A percentile compares a stretch with the other conserved stretches of the same genome.
phyloP scores from a whole-genome alignment of 2,797 vertebrate species.

The Myiotriccus ornatus region DNA sequence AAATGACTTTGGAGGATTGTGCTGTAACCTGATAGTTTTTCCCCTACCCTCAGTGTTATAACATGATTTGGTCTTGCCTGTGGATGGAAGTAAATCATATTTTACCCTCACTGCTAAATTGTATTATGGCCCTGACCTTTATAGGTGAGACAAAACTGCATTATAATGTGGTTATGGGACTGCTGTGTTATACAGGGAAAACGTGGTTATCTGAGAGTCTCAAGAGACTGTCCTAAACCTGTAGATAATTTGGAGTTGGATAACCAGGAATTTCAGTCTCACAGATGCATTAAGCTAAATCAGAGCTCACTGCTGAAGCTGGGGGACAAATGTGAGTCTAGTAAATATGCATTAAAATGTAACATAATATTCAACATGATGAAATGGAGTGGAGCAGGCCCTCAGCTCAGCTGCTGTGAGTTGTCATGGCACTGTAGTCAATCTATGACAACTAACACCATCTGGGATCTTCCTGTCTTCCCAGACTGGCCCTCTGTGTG shows the following conservation, averaged over 20 bases:
- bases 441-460: slow-evolving; percentile 19
- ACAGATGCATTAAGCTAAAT: background rate
- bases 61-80: slow-evolving; percentile 64
- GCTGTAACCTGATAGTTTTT: slow-evolving; percentile 68
- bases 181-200: slow-evolving; percentile 53
- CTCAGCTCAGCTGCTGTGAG: slow-evolving; percentile 31
- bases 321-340: background rate
- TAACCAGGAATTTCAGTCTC: slow-evolving; percentile 28
- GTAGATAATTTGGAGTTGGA: slow-evolving; percentile 22
- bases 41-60: slow-evolving; percentile 47
- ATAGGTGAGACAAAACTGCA: slow-evolving; percentile 62
- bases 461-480: slow-evolving; percentile 38
- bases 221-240: slow-evolving; percentile 22
- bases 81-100: slow-evolving; percentile 70
- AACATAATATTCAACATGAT: background rate
- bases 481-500: background rate
- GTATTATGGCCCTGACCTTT: slow-evolving; percentile 65
- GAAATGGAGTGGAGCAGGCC: background rate
- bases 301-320: background rate
- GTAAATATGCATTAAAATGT: slow-evolving; percentile 12
- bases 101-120: slow-evolving; percentile 64
- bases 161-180: slow-evolving; percentile 50
- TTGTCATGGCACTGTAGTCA: slow-evolving; percentile 16
- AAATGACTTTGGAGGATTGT: slow-evolving; percentile 69
- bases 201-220: slow-evolving; percentile 27